Evolutionary conservation across 2,113 vertebrate genomes (phyloP).

Genomic region (Campylorhamphus procurvoides): DNA sequence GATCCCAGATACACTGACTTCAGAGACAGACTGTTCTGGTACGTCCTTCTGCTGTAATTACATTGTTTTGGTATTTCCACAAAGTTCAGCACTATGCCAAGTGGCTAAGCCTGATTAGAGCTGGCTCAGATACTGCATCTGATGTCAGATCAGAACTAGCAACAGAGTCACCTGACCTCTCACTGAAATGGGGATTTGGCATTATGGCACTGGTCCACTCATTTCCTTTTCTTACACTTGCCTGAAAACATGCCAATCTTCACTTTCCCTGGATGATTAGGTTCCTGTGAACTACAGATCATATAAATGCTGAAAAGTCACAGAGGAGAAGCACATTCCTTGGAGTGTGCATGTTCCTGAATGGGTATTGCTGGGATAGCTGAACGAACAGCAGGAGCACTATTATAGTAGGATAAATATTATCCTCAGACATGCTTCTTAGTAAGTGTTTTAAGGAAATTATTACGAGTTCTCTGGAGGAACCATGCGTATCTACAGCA

Average conservation of each 20-base stretch:
- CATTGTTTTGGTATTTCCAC: slow-evolving; percentile 38
- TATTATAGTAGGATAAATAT: neutral
- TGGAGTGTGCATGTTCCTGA: neutral
- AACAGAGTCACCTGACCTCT: neutral
- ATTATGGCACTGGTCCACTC: neutral
- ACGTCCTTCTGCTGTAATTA: slow-evolving; percentile 38
- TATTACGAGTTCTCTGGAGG: neutral
- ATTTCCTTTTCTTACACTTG: neutral
- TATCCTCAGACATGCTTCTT: neutral
- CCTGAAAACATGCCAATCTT: neutral
- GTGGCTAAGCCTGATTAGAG: slow-evolving; percentile 7
- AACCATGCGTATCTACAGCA: neutral
- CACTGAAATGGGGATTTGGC: neutral
- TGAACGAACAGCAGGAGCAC: neutral
- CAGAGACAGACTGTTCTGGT: slow-evolving; percentile 47
- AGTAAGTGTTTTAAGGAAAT: neutral
- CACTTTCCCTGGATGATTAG: neutral
- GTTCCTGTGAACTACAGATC: neutral
- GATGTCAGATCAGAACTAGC: neutral
- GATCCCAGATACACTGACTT: neutral
- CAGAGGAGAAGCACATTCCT: neutral
- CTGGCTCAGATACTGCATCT: slow-evolving; percentile 2
- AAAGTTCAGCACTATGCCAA: neutral
- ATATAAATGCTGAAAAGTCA: neutral
- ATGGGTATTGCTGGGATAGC: neutral